A percentile compares a stretch with the other conserved stretches of the same genome.
Conservation (phyloP, 2,113 vertebrate species). For the Gobio gobio region DNA sequence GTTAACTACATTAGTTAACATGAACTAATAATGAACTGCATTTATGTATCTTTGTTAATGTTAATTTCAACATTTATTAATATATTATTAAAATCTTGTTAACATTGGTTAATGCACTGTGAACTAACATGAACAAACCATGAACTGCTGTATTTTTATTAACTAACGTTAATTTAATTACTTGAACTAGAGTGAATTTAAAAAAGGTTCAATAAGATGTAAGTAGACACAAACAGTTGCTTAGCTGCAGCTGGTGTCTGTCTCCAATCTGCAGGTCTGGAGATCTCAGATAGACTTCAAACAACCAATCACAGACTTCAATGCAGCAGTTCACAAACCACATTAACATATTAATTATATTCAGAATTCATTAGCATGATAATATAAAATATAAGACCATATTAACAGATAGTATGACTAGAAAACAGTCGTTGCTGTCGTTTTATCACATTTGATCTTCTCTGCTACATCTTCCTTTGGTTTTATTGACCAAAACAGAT, state of each 20-base stretch:
- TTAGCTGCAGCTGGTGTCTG: background rate
- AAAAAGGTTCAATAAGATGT: too few species aligned
- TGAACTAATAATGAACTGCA: too few species aligned
- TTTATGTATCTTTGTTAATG: too few species aligned
- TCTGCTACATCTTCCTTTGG: background rate
- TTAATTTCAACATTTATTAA: too few species aligned
- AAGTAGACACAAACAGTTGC: background rate
- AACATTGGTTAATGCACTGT: too few species aligned
- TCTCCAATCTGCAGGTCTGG: background rate
- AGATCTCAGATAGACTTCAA: background rate
- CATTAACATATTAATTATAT: background rate
- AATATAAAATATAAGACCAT: background rate
- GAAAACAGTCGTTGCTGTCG: background rate
- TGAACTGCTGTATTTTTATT: too few species aligned
- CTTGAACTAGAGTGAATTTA: too few species aligned
- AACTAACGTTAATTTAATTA: too few species aligned
- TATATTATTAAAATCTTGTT: too few species aligned
- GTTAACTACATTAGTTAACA: too few species aligned
- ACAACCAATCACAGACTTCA: background rate
- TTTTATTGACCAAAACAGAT: background rate
- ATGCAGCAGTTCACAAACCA: background rate
- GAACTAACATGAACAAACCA: too few species aligned
- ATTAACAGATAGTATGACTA: background rate
- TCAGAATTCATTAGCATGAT: background rate
- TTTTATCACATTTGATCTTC: background rate